Evolutionary conservation across 2,113 vertebrate species (phyloP), one percentile per base, ranked within the genome.

Genomic region (Epinephelus fuscoguttatus): DNA sequence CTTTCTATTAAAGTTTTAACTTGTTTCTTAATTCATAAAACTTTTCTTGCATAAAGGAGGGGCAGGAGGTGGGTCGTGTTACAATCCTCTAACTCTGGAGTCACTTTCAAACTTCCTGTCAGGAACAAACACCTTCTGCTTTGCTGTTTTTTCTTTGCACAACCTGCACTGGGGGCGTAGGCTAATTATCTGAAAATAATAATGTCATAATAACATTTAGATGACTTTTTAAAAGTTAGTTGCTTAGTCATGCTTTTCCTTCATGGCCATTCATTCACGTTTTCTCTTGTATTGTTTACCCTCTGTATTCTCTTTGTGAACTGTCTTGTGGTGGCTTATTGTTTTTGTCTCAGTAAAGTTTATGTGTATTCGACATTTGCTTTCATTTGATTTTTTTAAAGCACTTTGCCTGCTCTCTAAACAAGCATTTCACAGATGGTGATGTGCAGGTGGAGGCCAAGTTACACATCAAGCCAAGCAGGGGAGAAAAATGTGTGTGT

Each of bases 81-180:
- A 14, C 15, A 21, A 13, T 57, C 9, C 23, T 60, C 4, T 33
- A 66, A 80, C 78, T 70, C 66, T 47, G 33, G 69, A 81, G 85
- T 91, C 77, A 91, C 89, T 91, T 91, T 92, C 84, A 90, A 85
- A 84, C 57, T 88, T 81, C 47, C 42, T 76, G 72, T 42, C 27
- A 27, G 66, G 19, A 18, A 49, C 9, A 67, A 70, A 21, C 79
- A 79, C 56, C 70, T 80, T 72, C 69, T 77, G 57, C n/a, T 78
- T 42, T 56, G 6, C 33, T 47, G 27, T 25, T 53, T 59, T 25
- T 66, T 45, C 12, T 61, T 75, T 8, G 67, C 13, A 21, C 66
- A 70, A 47, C 30, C 53, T 78, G 42, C n/a, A 57, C 23, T 33
- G 56, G 23, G 78, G 82, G 80, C 47, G 82, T 73, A 19, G n/a